Evolutionary conservation across 2,797 vertebrate species (phyloP).

Genomic region (Babyrousa celebensis): DNA sequence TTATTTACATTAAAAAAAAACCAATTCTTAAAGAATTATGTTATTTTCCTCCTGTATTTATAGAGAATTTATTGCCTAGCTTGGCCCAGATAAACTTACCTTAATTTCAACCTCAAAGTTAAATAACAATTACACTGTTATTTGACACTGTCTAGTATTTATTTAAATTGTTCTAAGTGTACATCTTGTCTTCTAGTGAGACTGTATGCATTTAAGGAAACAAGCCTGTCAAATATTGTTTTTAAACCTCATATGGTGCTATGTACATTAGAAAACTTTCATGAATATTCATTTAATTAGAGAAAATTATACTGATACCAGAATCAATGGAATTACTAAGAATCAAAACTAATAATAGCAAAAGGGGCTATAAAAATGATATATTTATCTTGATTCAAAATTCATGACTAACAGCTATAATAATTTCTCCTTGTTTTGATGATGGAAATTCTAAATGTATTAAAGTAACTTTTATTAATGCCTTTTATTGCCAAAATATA

Average conservation of each 20-base stretch:
- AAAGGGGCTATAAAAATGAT: constrained; percentile 23
- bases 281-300: constrained; percentile 23
- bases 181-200: neutral
- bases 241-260: neutral
- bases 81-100: neutral
- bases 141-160: neutral
- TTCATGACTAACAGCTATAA: neutral
- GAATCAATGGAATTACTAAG: constrained; percentile 7
- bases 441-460: constrained; percentile 28
- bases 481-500: constrained; percentile 67
- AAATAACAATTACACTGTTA: constrained; percentile 23
- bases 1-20: neutral
- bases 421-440: constrained; percentile 41
- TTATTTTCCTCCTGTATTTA: constrained; percentile 11
- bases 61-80: neutral
- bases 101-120: constrained; percentile 46
- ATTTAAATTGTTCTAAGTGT: neutral
- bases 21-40: neutral
- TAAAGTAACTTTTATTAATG: constrained; percentile 59
- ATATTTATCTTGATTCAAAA: constrained; percentile 51
- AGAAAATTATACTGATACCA: neutral
- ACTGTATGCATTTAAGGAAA: constrained; percentile 16
- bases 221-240: neutral
- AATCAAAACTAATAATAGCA: constrained; percentile 31
- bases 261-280: neutral